Evolutionary conservation across 1,140 invertebrate genomes (phyloP).

Genomic region (Dendroctonus ponderosae): DNA sequence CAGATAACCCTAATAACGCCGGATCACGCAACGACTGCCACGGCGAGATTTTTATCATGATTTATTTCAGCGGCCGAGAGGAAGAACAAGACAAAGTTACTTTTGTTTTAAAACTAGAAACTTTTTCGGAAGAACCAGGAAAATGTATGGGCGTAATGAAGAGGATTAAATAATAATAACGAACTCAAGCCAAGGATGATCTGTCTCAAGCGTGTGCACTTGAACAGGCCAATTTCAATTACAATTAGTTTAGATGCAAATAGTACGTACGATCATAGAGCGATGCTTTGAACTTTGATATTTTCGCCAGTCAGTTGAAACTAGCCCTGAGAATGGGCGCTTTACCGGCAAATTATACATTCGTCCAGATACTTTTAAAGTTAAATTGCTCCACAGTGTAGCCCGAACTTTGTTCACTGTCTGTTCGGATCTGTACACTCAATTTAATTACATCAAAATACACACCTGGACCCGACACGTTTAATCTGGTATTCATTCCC

Average conservation of each 20-base stretch:
- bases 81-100: too few species aligned
- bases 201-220: too few species aligned
- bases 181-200: too few species aligned
- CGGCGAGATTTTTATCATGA: slow-evolving; percentile 14
- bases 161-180: too few species aligned
- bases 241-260: too few species aligned
- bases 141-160: too few species aligned
- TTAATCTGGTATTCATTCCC: slow-evolving; percentile 23
- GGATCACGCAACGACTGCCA: slow-evolving; percentile 11
- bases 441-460: slow-evolving; percentile 27
- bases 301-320: not conserved
- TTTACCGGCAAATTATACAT: too few species aligned
- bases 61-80: slow-evolving; percentile 2
- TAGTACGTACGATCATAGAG: too few species aligned
- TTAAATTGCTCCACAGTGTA: not conserved
- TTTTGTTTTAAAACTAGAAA: too few species aligned
- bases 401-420: not conserved
- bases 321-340: not conserved
- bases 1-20: slow-evolving; percentile 21
- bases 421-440: slow-evolving; percentile 16
- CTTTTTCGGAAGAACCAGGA: too few species aligned
- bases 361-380: not conserved
- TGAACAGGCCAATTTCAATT: too few species aligned
- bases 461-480: slow-evolving; percentile 15
- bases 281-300: not conserved